phyloP scores from a whole-genome alignment of 92 coral and sea anemone species.

The Umimayanthus chanpuru region DNA sequence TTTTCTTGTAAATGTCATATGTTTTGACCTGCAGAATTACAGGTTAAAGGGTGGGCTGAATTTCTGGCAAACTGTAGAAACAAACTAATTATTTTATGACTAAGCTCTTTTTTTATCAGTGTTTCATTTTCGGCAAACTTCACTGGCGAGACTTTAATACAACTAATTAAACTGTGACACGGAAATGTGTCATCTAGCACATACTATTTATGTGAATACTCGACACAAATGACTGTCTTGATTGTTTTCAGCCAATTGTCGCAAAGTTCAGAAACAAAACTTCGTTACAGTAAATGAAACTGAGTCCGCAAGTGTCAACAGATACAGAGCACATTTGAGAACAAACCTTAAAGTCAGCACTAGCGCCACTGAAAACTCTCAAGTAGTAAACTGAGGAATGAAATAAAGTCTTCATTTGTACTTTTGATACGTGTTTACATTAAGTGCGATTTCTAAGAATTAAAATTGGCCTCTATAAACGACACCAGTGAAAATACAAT shows the following conservation, averaged over 20 bases:
- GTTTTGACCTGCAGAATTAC: not conserved
- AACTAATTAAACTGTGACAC: constrained; percentile 27
- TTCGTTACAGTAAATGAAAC: not conserved
- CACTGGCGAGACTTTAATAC: constrained; percentile 11
- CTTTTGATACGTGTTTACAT: not conserved
- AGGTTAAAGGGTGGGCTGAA: not conserved
- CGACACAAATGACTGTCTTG: not conserved
- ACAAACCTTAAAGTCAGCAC: not conserved
- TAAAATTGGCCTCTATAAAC: not conserved
- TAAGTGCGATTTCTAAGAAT: not conserved
- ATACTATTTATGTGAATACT: not conserved
- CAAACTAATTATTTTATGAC: not conserved
- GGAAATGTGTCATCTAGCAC: not conserved
- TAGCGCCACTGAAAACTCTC: not conserved
- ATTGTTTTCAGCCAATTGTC: not conserved
- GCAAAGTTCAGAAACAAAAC: not conserved
- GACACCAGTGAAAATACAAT: not conserved
- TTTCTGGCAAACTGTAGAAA: not conserved
- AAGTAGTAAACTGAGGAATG: not conserved
- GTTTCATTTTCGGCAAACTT: constrained; percentile 12
- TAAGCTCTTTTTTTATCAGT: not conserved
- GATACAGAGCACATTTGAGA: not conserved
- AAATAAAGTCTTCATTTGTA: not conserved
- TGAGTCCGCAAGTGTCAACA: not conserved
- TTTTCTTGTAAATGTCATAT: not conserved